Evolutionary conservation across 2,113 vertebrate species (phyloP), one percentile per base, ranked within the genome.

Genomic region (Pagrus major): DNA sequence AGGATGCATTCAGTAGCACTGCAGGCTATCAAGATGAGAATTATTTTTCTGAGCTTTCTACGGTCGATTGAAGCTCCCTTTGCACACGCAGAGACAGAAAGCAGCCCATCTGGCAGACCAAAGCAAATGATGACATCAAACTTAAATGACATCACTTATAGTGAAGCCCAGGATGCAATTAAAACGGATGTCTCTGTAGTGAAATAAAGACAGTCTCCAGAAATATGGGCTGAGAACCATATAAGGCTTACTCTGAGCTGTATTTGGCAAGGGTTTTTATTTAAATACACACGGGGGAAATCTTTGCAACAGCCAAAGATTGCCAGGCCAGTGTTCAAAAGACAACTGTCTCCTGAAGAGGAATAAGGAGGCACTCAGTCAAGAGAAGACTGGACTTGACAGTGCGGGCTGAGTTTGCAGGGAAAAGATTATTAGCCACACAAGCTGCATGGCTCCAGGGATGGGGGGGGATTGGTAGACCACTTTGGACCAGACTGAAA

Each of bases 111-210:
- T 86, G 87, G 71, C 75, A 58, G 23, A 67, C 31, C 31, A 4
- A 60, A 84, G 55, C 41, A 52, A 83, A 81, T 35, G 46, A 82
- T 71, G 69, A 61, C 73, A 85, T 78, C 84, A 68, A 67, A 56
- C 47, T 79, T 73, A 80, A 79, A 79, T 52, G 1, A 54, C 64
- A 74, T 67, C 58, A 81, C 71, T 69, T 68, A 67, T 35, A 49
- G 41, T 10, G 31, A 71, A 70, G 54, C 55, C 61, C 54, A 7
- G 59, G 70, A 64, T 1, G 33, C 33, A 23, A 49, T 72, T 81
- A 79, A 65, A 64, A 85, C 59, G 46, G 37, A 61, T 41, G 67
- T 64, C 44, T 86, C 35, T 85, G 69, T 15, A 20, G 35, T 29
- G 58, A 77, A 67, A 18, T 68, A 20, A 66, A 4, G 58, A 27